Evolutionary conservation across 2,888 invertebrate genomes (phyloP), one percentile per base, ranked within the genome.

Genomic region (Lysandra coridon): DNA sequence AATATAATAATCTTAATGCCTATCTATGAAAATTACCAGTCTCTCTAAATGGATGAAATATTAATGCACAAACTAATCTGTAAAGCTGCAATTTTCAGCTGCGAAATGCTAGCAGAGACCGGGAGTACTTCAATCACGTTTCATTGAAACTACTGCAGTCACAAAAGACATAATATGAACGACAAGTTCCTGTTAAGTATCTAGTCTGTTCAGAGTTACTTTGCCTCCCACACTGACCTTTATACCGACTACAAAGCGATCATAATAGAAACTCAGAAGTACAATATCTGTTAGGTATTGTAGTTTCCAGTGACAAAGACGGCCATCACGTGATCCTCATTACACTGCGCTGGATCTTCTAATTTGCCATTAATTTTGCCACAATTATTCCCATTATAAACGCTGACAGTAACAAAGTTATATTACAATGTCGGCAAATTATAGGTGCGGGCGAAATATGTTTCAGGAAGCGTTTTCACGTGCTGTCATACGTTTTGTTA

Each of bases 371-470:
- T 93, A 94, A 89, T 94, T 93, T 92, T 85, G 87, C 90, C 84
- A 87, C 91, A 84, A 94, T 94, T 94, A 94, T 94, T 91, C 90
- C 91, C 92, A 94, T 94, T 93, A 94, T 90, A 87, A 92, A 86
- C 85, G 89, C 88, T 92, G 89, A 91, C 91, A 86, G 89, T 88
- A 90, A 88, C 88, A 85, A 87, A 89, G 88, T 86, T 85, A 86
- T 90, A 91, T 90, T 89, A 93, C 91, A 92, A 90, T 93, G 93
- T 92, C 93, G 91, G 85, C 82, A 92, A 94, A 94, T 94, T 93
- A 93, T 89, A 93, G 90, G 91, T 92, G 89, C 85, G 87, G 84
- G 82, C 80, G 79, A 82, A 23, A 23, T 23, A 81, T 82, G 80
- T 84, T 85, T 84, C 85, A 85, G 83, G 84, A 83, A 84, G 82